Evolutionary conservation across 2,113 vertebrate genomes (phyloP).

Genomic region (Cercopithecus mona): DNA sequence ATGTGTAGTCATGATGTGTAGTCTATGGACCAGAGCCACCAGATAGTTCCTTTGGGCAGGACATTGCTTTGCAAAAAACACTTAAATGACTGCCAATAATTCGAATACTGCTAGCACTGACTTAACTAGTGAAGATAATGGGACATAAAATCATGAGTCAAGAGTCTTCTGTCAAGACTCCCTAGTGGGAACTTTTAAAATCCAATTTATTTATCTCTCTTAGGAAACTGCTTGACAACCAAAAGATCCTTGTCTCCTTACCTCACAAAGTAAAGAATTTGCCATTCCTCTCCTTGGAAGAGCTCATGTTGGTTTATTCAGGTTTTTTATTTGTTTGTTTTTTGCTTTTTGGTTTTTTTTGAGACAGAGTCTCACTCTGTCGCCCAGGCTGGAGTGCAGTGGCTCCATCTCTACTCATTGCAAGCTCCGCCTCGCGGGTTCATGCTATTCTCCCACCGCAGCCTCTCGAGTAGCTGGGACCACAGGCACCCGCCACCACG

Average conservation of each 20-base stretch:
- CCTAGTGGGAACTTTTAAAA: neutral
- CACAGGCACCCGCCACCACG: no score
- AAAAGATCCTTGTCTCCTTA: neutral
- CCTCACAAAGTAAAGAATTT: neutral
- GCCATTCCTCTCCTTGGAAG: neutral
- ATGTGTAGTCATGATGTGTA: constrained; percentile 61
- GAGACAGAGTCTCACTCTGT: no score
- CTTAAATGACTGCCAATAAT: constrained; percentile 48
- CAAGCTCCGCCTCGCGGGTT: no score
- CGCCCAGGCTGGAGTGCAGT: no score
- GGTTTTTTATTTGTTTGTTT: neutral
- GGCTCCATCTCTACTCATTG: no score
- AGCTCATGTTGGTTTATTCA: neutral
- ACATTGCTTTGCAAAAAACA: constrained; percentile 16
- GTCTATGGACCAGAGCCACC: constrained; percentile 41
- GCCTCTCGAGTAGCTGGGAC: no score
- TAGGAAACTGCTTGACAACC: constrained; percentile 14
- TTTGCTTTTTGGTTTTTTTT: no score
- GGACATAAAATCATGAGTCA: constrained; percentile 24
- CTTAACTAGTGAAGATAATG: neutral
- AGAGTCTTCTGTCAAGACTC: constrained; percentile 20
- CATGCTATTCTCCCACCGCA: no score
- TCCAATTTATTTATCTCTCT: constrained; percentile 40
- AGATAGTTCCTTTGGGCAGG: constrained; percentile 53
- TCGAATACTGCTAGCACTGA: constrained; percentile 30